A percentile compares a stretch with the other conserved stretches of the same genome.
phyloP scores from a whole-genome alignment of 2,113 vertebrate genomes.

The Myxocyprinus asiaticus region DNA sequence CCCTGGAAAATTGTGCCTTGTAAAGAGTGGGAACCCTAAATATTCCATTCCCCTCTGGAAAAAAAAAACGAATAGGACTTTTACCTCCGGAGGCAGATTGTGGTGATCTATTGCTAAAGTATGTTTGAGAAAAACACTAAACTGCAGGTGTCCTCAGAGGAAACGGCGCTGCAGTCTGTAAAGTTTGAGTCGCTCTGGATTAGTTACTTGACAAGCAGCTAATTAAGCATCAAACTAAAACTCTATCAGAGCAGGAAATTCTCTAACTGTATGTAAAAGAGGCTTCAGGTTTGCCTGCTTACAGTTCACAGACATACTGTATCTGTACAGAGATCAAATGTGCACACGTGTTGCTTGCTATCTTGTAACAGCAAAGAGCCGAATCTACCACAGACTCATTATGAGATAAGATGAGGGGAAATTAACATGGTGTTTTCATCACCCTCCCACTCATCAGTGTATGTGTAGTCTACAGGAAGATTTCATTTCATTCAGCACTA shows the following conservation, averaged over 20 bases:
- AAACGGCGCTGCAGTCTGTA: too few species aligned
- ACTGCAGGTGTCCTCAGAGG: too few species aligned
- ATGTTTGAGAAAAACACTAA: too few species aligned
- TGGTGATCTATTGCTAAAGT: too few species aligned
- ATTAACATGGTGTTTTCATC: constrained; percentile 16
- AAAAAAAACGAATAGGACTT: too few species aligned
- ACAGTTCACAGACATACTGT: background rate
- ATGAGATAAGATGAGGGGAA: constrained; percentile 6
- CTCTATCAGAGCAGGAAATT: constrained; percentile 1
- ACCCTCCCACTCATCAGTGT: background rate
- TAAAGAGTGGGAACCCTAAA: too few species aligned
- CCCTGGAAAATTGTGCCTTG: too few species aligned
- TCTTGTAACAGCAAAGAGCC: constrained; percentile 11
- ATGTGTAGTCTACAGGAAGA: background rate
- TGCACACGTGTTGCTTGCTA: background rate
- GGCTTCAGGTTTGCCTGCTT: background rate
- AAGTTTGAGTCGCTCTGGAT: background rate
- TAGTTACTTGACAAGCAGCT: constrained; percentile 1
- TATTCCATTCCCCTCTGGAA: too few species aligned
- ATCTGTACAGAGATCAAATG: constrained; percentile 10
- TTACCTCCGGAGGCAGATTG: too few species aligned
- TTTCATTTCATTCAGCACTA: background rate
- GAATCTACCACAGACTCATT: constrained; percentile 8
- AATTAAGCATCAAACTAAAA: constrained; percentile 8
- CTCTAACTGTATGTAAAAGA: background rate